Percentiles rank a stretch among this genome's conserved stretches.
These are phyloP conservation scores for Deilephila elpenor DNA, from an alignment of 2,888 invertebrate species.

Conservation along the genomic window DNA sequence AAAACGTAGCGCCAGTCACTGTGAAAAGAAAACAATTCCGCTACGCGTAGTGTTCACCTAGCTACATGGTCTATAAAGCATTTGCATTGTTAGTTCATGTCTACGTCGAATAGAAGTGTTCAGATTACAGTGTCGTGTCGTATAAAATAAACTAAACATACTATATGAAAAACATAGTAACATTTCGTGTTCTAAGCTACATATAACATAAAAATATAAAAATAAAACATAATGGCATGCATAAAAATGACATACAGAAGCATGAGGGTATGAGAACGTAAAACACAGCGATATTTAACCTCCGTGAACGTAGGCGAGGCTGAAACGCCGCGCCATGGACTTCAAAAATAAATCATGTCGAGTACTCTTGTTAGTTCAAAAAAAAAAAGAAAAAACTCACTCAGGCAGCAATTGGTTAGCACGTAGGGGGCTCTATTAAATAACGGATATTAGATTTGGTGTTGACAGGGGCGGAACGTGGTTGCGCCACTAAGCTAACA, in stretches of 20 bases:
- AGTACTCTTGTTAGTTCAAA: slow-evolving; percentile 70
- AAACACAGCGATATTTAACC: slow-evolving; percentile 53
- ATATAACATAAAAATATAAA: slow-evolving; percentile 65
- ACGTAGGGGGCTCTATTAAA: slow-evolving; percentile 64
- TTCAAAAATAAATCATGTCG: slow-evolving; percentile 83
- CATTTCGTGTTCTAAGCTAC: slow-evolving; percentile 54
- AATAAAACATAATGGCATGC: slow-evolving; percentile 78
- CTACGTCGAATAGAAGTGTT: slow-evolving; percentile 66
- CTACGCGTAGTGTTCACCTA: slow-evolving; percentile 61
- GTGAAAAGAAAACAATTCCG: slow-evolving; percentile 47
- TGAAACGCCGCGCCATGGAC: slow-evolving; percentile 69
- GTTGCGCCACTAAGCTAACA: slow-evolving; percentile 79
- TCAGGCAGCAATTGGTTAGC: slow-evolving; percentile 85
- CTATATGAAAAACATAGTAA: slow-evolving; percentile 36
- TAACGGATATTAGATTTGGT: slow-evolving; percentile 63
- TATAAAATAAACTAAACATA: slow-evolving; percentile 56
- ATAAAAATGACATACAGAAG: slow-evolving; percentile 75
- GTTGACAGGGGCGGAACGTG: slow-evolving; percentile 52
- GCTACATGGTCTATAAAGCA: slow-evolving; percentile 65
- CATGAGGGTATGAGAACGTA: slow-evolving; percentile 69
- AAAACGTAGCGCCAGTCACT: slow-evolving; percentile 80
- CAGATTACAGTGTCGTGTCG: slow-evolving; percentile 67
- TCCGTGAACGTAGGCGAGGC: slow-evolving; percentile 44
- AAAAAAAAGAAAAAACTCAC: slow-evolving; percentile 73
- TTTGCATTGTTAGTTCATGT: slow-evolving; percentile 72